Base-by-base conservation (phyloP, 1,140 invertebrate genomes). In the Bombus impatiens region DNA sequence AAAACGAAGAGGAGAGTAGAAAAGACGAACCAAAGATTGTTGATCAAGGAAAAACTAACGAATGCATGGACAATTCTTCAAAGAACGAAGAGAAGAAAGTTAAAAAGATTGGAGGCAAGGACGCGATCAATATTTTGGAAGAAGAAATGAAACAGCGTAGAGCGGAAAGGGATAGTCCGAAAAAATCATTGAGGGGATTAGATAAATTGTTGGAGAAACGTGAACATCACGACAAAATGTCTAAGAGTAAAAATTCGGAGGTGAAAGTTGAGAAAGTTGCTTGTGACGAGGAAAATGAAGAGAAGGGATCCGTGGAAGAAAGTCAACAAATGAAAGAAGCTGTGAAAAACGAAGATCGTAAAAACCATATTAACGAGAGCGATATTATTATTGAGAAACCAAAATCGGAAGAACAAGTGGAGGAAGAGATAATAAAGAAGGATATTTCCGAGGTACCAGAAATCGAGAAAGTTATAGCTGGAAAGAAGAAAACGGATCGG, bases 121-220 rank as follows among this genome's bases (percentile, higher is more conserved):
- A 93, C 79, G 91, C 90, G 0, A 88, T 93, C 6, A 93, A 94
- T 44, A 94, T 91, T 0, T 83, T 97, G 88, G 95, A 97, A 91
- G 95, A 96, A 79, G 96, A 96, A 80, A 96, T 96, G 91, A 94
- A 95, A 62, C 96, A 96, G 71, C 93, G 96, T 25, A 94, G 96
- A 78, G 96, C 95, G 1, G 95, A 95, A 78, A 93, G 95, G 68
- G 95, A 96, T 70, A 94, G 93, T 82, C 93, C 94, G 0, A 95
- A 95, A 53, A 96, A 95, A 78, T 94, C 95, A 0, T 94, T 94
- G 28, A 94, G 94, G 65, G 95, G 95, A 32, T 91, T 96, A 10
- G 95, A 96, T 53, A 95, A 95, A 88, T 91, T 96, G 25, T 93
- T 96, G 18, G 95, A 95, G 75, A 95, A 95, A 90, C 91, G 94